phyloP scores from a whole-genome alignment of 2,797 vertebrate species.

The Lepidocolaptes lacrymiger region DNA sequence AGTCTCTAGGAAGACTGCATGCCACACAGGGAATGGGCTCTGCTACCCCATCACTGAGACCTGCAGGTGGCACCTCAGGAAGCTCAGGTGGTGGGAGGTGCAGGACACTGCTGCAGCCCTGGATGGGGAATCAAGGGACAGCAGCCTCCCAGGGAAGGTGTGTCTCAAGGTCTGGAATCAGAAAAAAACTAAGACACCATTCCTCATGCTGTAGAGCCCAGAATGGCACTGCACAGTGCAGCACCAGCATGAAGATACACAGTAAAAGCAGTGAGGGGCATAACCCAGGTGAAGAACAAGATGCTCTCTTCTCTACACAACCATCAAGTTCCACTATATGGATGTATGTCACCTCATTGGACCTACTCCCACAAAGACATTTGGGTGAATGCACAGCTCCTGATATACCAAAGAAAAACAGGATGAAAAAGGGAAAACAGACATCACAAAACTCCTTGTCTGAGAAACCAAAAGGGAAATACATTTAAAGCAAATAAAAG shows the following conservation, averaged over 20 bases:
- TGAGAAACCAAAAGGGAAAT: background rate
- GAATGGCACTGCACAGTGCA: accelerated
- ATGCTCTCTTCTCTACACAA: background rate
- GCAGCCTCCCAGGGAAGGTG: background rate
- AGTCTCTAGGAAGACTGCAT: background rate
- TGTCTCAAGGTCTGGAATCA: accelerated
- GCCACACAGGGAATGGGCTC: accelerated
- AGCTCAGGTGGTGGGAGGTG: accelerated
- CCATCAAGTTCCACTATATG: too few species aligned
- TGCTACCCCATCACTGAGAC: background rate
- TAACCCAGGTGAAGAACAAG: background rate
- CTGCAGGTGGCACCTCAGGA: background rate
- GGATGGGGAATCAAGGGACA: background rate
- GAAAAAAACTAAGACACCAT: accelerated
- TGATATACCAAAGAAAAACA: background rate
- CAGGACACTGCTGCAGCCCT: background rate
- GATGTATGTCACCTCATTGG: accelerated
- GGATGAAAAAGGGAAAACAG: background rate
- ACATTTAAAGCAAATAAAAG: background rate
- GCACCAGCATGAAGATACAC: too few species aligned
- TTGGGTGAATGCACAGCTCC: background rate
- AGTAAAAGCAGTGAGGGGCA: background rate
- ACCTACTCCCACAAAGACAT: background rate
- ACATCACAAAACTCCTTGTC: background rate
- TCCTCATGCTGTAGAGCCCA: background rate